A percentile compares a stretch with the other conserved stretches of the same genome.
phyloP scores from a whole-genome alignment of 2,888 invertebrate genomes.

The Lasioglossum oenotherae region DNA sequence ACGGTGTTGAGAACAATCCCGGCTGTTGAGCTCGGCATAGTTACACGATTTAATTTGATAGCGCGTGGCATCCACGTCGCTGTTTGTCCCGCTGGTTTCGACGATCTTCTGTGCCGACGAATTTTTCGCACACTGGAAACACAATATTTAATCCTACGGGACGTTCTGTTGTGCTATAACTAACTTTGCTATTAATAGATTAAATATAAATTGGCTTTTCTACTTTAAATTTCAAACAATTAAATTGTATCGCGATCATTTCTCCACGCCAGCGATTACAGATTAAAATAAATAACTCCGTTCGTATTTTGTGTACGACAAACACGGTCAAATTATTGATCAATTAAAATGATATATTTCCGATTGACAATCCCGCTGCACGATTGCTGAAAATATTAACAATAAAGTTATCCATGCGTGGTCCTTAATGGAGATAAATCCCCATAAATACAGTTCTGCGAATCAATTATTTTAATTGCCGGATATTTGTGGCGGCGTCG shows the following conservation, averaged over 20 bases:
- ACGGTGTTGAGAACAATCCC: slow-evolving; percentile 1
- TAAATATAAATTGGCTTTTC: no score
- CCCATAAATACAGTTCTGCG: background rate
- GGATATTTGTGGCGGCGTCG: background rate
- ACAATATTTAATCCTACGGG: background rate
- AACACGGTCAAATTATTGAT: background rate
- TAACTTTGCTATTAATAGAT: background rate
- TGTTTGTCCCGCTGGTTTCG: background rate
- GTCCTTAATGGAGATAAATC: background rate
- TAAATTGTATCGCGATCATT: background rate
- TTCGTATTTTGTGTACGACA: background rate
- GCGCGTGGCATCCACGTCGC: background rate
- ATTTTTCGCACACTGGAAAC: background rate
- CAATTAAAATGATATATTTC: background rate
- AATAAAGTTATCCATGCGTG: background rate
- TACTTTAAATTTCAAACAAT: background rate
- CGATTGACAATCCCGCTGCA: background rate
- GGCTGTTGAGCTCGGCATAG: background rate
- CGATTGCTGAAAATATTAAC: background rate
- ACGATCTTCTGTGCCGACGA: background rate
- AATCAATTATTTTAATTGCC: background rate
- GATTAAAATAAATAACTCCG: background rate
- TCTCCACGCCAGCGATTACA: background rate
- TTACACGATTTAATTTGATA: background rate
- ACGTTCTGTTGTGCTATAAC: background rate